Percentiles rank a stretch among this genome's conserved stretches.
Conservation (phyloP, 2,888 invertebrate genomes). For the Anagyrus pseudococci region DNA sequence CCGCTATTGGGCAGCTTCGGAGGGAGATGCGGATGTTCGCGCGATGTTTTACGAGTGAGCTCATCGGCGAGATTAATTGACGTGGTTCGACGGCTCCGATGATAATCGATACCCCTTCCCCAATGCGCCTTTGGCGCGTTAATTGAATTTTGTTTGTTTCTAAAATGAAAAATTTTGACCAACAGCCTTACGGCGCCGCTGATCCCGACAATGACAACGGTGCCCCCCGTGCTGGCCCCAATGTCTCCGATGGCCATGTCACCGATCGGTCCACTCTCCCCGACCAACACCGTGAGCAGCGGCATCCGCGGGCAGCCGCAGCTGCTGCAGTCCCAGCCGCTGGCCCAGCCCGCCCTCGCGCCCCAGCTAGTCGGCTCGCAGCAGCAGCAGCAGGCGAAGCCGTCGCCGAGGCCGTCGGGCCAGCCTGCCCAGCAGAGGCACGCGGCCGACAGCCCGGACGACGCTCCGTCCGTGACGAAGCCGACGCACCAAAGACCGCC, state of each 20-base stretch:
- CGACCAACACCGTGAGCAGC: conserved; percentile 34
- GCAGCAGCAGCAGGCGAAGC: conserved; percentile 32
- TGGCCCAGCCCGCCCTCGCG: conserved; percentile 28
- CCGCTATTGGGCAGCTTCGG: too few relatives aligned
- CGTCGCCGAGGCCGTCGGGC: conserved; percentile 18
- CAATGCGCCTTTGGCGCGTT: not conserved
- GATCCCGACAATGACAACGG: conserved; percentile 53
- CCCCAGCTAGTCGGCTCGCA: conserved; percentile 12
- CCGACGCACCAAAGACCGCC: conserved; percentile 50
- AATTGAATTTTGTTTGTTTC: not conserved
- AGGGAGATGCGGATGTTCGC: too few relatives aligned
- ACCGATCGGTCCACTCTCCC: conserved; percentile 46
- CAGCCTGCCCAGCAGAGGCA: conserved; percentile 13
- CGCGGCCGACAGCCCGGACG: conserved; percentile 28
- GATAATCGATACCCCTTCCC: too few relatives aligned
- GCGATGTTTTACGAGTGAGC: too few relatives aligned
- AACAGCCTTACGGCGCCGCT: conserved; percentile 60
- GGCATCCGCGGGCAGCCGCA: conserved; percentile 34
- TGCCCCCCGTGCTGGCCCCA: conserved; percentile 63
- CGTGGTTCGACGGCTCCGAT: too few relatives aligned
- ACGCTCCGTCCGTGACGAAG: conserved; percentile 34
- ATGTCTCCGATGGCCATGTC: conserved; percentile 60
- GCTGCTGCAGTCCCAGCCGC: conserved; percentile 43
- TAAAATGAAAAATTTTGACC: not conserved
- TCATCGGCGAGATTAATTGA: too few relatives aligned